Conservation (phyloP, 2,113 vertebrate species). For the Pachycephala philippinensis region DNA sequence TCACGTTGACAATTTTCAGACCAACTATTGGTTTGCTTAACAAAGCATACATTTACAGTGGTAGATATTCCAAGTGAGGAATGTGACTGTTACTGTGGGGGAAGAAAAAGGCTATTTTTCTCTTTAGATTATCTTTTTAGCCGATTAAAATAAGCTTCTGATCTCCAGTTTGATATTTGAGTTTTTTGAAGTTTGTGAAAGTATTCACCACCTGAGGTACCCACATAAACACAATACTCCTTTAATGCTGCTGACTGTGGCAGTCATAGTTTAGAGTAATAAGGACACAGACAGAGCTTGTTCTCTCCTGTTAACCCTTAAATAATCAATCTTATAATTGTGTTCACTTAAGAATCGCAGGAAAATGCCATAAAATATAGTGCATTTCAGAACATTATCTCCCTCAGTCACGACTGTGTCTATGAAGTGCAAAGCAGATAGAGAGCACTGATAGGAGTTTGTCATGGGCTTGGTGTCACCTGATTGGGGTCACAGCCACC, state of each 20-base stretch:
- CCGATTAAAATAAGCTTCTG: neutral
- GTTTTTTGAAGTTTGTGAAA: neutral
- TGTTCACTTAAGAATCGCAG: neutral
- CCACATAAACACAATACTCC: neutral
- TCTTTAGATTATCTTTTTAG: neutral
- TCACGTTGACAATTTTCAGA: neutral
- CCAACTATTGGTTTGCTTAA: neutral
- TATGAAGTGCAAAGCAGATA: neutral
- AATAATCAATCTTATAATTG: neutral
- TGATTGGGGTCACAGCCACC: neutral
- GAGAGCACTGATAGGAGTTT: neutral
- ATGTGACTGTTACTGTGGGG: neutral
- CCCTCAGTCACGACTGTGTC: neutral
- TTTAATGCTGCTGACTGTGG: neutral
- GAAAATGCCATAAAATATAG: neutral
- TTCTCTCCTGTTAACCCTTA: neutral
- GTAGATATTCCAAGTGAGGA: neutral
- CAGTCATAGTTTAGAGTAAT: neutral
- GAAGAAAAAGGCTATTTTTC: neutral
- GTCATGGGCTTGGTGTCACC: neutral
- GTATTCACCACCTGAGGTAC: neutral
- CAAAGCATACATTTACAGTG: rapidly evolving
- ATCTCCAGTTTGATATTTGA: neutral
- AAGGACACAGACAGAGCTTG: neutral
- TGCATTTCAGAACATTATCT: neutral